Base-by-base conservation (phyloP, 2,113 vertebrate species). In the Cacatua alba region DNA sequence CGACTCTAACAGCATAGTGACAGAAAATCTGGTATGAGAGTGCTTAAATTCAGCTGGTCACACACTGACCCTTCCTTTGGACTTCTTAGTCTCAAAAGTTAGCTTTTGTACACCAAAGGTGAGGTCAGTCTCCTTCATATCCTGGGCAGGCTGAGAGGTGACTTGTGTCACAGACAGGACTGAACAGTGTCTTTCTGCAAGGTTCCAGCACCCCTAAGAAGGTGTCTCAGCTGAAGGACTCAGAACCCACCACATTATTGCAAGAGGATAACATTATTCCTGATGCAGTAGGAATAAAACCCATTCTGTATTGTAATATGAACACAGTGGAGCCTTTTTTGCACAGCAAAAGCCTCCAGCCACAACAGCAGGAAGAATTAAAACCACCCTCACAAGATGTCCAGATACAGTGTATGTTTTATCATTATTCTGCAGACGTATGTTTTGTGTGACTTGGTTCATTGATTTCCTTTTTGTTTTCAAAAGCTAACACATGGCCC, bases 381-480 rank as follows among this genome's bases (percentile, higher is more conserved):
- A 96, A 96, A 94, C 94, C 95, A 96, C 88, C 75, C 92, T 91
- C 90, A 81, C 24, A 83, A 90, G 60, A 84, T 64, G 77, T 41
- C 90, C 90, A 93, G 84, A 82, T 79, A 90, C 5, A 6, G 60
- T 79, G 39, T 71, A 81, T 23, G 57, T 93, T 95, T 92, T 95
- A 94, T 85, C 94, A 79, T 86, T 82, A 88, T 71, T 95, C 63
- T 92, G 83, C 76, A 93, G 83, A 65, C 90, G 92, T 81, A 62
- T 92, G 94, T 94, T 96, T 90, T 94, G 52, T 88, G 91, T 92
- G 88, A 93, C 74, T 93, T 76, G 92, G 86, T 96, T 93, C 92
- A 65, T 84, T 96, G 92, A 88, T 93, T 97, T 89, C 80, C 92
- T 92, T 77, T 92, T 91, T 93, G 86, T 96, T 96, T 96, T 94